These are phyloP conservation scores for Neofelis nebulosa DNA, from an alignment of 2,113 vertebrate species.

Conservation along the genomic window DNA sequence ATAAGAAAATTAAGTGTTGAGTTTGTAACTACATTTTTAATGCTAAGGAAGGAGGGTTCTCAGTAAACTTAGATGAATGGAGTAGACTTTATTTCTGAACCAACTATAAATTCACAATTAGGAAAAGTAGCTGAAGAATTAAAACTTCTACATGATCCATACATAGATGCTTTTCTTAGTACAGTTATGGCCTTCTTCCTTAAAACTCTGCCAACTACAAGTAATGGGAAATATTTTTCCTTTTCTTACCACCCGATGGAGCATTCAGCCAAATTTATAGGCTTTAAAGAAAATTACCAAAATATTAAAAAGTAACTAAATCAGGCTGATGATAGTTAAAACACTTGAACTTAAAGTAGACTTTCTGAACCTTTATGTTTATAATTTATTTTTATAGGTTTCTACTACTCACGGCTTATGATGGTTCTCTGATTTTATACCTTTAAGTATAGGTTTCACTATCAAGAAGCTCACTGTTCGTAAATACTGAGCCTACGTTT, in stretches of 20 bases:
- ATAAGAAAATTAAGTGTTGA: neutral
- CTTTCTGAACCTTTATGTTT: neutral
- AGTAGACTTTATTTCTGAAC: neutral
- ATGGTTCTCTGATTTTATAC: neutral
- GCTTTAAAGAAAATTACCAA: conserved; percentile 17
- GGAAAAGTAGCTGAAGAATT: neutral
- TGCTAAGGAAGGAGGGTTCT: neutral
- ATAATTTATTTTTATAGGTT: neutral
- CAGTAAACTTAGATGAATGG: neutral
- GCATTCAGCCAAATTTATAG: neutral
- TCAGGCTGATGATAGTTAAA: neutral
- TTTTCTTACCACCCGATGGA: neutral
- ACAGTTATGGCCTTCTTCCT: neutral
- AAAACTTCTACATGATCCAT: neutral
- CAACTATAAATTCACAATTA: neutral
- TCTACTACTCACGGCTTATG: neutral
- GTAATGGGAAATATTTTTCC: neutral
- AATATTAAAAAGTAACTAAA: neutral
- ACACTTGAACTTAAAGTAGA: neutral
- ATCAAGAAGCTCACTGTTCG: neutral
- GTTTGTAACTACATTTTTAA: neutral
- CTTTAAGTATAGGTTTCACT: neutral
- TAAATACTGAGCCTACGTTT: neutral
- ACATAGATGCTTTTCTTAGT: neutral
- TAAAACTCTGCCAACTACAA: neutral